These are phyloP conservation scores for Toxotes chatareus DNA, from an alignment of 2,113 vertebrate genomes.

Conservation along the genomic window DNA sequence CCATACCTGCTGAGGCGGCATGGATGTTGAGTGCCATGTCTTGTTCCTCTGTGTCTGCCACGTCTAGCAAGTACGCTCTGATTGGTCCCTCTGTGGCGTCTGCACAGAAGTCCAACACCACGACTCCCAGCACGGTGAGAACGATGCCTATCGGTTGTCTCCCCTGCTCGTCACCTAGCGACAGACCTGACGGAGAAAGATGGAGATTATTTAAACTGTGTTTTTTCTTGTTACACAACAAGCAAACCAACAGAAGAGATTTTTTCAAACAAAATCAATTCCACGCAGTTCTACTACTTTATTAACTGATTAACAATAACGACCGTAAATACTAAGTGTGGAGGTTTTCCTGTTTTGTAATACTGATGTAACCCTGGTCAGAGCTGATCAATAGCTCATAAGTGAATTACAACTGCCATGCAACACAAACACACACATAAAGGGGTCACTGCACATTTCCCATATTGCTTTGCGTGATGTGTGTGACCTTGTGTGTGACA, in stretches of 20 bases:
- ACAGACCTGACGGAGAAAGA: constrained; percentile 84
- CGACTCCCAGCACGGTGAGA: constrained; percentile 95
- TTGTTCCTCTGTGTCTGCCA: constrained; percentile 96
- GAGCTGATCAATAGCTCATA: constrained; percentile 48
- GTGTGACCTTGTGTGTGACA: constrained; percentile 41
- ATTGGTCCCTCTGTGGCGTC: constrained; percentile 97
- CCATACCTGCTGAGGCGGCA: constrained; percentile 92
- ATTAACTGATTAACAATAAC: not conserved
- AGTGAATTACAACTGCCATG: constrained; percentile 4
- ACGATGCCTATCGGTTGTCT: constrained; percentile 94
- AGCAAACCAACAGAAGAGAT: not conserved
- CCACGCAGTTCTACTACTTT: not conserved
- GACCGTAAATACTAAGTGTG: not conserved
- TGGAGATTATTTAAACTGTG: not conserved
- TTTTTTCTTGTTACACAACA: no score
- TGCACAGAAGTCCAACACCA: constrained; percentile 95
- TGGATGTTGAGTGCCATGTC: constrained; percentile 99
- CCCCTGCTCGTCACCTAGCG: constrained; percentile 88
- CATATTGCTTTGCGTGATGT: constrained; percentile 44
- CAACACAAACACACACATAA: constrained; percentile 21
- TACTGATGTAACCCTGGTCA: not conserved
- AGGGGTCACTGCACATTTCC: constrained; percentile 52
- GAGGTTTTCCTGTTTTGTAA: not conserved
- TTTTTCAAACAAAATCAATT: not conserved
- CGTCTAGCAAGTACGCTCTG: constrained; percentile 94